Percentiles rank a stretch among this genome's conserved stretches.
phyloP scores from a whole-genome alignment of 2,888 invertebrate genomes.

The Acrocyrtus sp. region DNA sequence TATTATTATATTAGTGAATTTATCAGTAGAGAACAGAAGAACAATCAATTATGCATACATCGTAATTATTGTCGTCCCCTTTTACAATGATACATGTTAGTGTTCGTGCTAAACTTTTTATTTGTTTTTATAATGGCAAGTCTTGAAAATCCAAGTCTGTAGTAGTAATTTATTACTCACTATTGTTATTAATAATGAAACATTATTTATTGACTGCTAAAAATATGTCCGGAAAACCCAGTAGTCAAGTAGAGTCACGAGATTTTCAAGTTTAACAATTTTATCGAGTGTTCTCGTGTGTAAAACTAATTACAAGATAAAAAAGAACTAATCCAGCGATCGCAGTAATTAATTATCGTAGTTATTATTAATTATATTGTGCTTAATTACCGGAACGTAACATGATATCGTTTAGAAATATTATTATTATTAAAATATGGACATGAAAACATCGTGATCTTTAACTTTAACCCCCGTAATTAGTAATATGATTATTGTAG shows the following conservation, averaged over 20 bases:
- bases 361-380: conserved; percentile 36
- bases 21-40: conserved; percentile 32
- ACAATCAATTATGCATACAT: no score
- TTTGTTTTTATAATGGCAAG: conserved; percentile 39
- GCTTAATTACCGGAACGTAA: conserved; percentile 44
- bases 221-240: no score
- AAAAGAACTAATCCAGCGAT: conserved; percentile 33
- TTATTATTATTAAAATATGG: conserved; percentile 28
- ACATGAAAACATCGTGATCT: conserved; percentile 42
- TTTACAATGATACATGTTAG: conserved; percentile 35
- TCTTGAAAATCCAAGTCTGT: conserved; percentile 33
- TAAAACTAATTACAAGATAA: conserved; percentile 30
- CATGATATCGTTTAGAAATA: conserved; percentile 44
- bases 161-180: conserved; percentile 12
- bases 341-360: conserved; percentile 36
- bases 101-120: conserved; percentile 42
- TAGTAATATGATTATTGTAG: conserved; percentile 36
- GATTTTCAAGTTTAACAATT: conserved; percentile 18
- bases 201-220: conserved; percentile 31
- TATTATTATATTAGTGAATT: conserved; percentile 37
- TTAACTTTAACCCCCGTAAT: conserved; percentile 47
- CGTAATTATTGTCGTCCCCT: conserved; percentile 22
- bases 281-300: conserved; percentile 38
- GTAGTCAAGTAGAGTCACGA: conserved; percentile 7
- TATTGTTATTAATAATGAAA: conserved; percentile 17